Evolutionary conservation across 2,888 invertebrate species (phyloP).

Genomic region (Eupithecia subumbrata): DNA sequence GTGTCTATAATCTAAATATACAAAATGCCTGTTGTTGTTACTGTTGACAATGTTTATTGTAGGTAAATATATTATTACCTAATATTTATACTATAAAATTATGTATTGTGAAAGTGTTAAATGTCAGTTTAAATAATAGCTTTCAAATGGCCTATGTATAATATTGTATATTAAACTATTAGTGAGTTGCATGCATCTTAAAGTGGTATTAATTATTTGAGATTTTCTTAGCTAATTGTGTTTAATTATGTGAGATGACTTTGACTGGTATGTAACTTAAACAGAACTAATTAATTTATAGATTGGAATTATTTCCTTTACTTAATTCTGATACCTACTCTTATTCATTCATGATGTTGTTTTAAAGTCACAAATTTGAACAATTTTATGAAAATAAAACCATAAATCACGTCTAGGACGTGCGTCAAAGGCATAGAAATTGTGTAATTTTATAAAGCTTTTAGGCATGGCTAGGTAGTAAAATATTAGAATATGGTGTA

Average conservation of each 20-base stretch:
- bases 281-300: not conserved
- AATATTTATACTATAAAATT: not conserved
- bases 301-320: not conserved
- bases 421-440: not conserved
- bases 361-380: not conserved
- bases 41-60: slow-evolving; percentile 25
- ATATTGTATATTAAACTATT: not conserved
- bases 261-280: not conserved
- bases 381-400: not conserved
- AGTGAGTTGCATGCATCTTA: not conserved
- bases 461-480: not conserved
- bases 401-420: too few relatives aligned
- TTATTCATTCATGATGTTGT: not conserved
- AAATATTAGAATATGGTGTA: not conserved
- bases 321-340: not conserved
- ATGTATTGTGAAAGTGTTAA: slow-evolving; percentile 3
- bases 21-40: slow-evolving; percentile 31
- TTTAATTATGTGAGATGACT: not conserved
- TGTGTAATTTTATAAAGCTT: not conserved
- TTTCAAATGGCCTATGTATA: not conserved
- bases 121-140: not conserved
- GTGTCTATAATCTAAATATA: slow-evolving; percentile 17
- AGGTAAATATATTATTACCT: slow-evolving; percentile 4
- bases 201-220: not conserved
- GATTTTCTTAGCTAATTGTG: not conserved